Evolutionary conservation across 1,140 invertebrate genomes (phyloP), one percentile per base, ranked within the genome.

Genomic region (Archivesica marissinica): DNA sequence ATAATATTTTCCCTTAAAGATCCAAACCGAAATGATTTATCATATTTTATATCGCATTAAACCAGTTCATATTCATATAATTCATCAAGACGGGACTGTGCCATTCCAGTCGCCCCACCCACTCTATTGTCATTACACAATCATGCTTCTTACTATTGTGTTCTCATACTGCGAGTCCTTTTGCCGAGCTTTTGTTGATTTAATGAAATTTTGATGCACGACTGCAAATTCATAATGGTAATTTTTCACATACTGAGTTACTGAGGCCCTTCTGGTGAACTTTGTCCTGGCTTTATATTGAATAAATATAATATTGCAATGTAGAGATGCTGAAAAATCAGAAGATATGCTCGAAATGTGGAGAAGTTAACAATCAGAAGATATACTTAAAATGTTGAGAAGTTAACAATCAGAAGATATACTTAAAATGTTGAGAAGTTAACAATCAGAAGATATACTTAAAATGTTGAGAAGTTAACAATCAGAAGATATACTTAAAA

Each of bases 111-210:
- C 47, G 59, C 47, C 61, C 79, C 64, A 47, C 79, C 79, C 66
- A 39, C 25, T 52, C 64, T 81, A 81, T 81, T 81, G 79, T 81
- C 6, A 25, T 81, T 81, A 66, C 47, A 81, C 59, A 81, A 81
- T 81, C 20, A 72, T 38, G 41, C 61, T 47, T n/a, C 25, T 33
- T 23, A 35, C 47, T 35, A 81, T 70, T 81, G 79, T 81, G 54
- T 35, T 81, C 13, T 52, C 64, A 38, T 52, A 81, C 68, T 70
- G 79, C 4, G 79, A 33, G 39, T 20, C 28, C 39, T 72, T 72
- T 72, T 52, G 41, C 44, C 17, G 23, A 25, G 68, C 68, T 72
- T 50, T 33, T 72, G 25, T 64, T 72, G 39, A 44, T 30, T 72
- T 72, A 72, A 72, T 72, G 68, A 72, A 72, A 72, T 72, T 72